Base-by-base conservation (phyloP, 2,797 vertebrate genomes). In the Galago senegalensis region DNA sequence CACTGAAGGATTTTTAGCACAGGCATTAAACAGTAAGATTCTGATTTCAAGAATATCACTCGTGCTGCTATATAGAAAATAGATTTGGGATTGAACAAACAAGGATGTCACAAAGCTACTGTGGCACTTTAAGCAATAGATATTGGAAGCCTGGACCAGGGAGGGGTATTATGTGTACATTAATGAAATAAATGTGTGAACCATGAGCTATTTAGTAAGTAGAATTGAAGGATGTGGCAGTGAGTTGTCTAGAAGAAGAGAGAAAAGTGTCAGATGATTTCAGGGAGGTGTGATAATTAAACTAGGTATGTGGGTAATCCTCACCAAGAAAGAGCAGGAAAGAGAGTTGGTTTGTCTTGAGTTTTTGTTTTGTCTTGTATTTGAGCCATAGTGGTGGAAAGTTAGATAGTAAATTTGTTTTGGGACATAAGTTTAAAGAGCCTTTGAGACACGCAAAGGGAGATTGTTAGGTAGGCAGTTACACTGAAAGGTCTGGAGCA, bases 321-420 rank as follows among this genome's bases (percentile, higher is more conserved):
- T 93, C 31, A 72, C 61, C 56, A 75, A 90, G 61, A 83, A 63
- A 90, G 43, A 72, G 8, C 31, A 58, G 43, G 27, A 27, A 85
- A 63, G 58, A 93, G 8, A 86, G 27, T 70, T 69, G 2, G 10
- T 90, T 73, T 82, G 53, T 77, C 53, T 82, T 43, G 31, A 58
- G 9, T 61, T 81, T 91, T 63, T 75, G 43, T 89, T 95, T 90
- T 91, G 25, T 94, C 93, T 75, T 94, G 83, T 72, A 37, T 93
- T 96, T 43, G 29, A 89, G 40, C 92, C 84, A 18, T 16, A 37
- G 56, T 31, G 40, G 40, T 93, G 18, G 60, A 94, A 92, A 25
- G 14, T 80, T 87, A 89, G 60, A 34, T 87, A 43, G 40, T n/a
- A 70, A 79, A 76, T 83, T 84, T 76, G 27, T 5, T 43, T 83